Evolutionary conservation across 92 coral and sea anemone genomes (phyloP), one percentile per base, ranked within the genome.

Genomic region (Metridium senile): DNA sequence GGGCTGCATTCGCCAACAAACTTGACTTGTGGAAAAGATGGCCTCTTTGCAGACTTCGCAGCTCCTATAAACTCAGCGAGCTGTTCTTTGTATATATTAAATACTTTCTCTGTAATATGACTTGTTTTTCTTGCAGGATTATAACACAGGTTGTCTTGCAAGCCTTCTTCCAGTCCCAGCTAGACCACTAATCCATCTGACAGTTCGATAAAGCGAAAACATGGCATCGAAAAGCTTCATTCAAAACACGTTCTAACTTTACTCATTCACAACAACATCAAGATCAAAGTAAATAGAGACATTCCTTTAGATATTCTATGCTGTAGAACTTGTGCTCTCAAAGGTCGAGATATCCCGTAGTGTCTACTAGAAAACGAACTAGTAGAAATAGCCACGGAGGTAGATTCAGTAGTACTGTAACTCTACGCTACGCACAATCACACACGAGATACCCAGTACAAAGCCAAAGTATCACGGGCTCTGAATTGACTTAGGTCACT

Each of bases 231-330:
- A 30, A 6, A 63, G 69, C 45, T 16, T 31, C 69, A 16, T 63
- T 63, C 69, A 63, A 63, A 26, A 59, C 26, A 23, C 26, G 49
- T 28, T 21, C 31, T 21, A 32, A 70, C 56, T 20, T 32, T 73
- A 25, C 78, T 29, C 27, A 21, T 30, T 34, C 28, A 23, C 25
- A 62, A 57, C 33, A 47, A 16, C 17, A 47, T 57, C 9, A 58
- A 73, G 53, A 57, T 33, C 78, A 26, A 73, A 57, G 78, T 33
- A 73, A 73, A 73, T 34, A 73, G 1, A 39, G 17, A 54, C 78
- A 73, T 73, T 73, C 67, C 68, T 73, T 31, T 58, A 34, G 19
- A 73, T 39, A 58, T 16, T 34, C 31, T n/a, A 35, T 62, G 18
- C 26, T 57, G 39, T 33, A 23, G 34, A 7, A 57, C 13, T 57